Evolutionary conservation across 2,888 invertebrate genomes (phyloP).

Genomic region (Nemurella pictetii): DNA sequence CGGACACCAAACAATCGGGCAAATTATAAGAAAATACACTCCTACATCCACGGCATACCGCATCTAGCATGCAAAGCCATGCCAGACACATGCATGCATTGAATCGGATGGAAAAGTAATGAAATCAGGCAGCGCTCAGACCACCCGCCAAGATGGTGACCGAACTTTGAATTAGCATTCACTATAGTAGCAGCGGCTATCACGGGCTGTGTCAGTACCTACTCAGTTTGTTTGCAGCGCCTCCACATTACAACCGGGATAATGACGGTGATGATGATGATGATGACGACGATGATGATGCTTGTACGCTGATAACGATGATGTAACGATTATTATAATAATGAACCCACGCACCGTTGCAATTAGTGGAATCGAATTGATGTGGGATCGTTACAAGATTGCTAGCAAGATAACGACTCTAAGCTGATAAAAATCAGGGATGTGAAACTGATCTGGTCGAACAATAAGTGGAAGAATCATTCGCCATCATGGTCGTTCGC

Average conservation of each 20-base stretch:
- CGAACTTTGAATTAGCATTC: neutral
- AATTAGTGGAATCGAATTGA: slow-evolving; percentile 12
- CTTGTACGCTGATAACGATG: neutral
- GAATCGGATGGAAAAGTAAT: neutral
- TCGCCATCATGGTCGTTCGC: neutral
- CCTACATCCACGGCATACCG: neutral
- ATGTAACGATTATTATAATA: slow-evolving; percentile 3
- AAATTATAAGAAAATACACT: slow-evolving; percentile 27
- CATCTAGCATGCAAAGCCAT: neutral
- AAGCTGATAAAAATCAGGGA: neutral
- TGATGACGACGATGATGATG: neutral
- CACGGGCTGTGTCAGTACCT: neutral
- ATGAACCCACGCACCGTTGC: slow-evolving; percentile 3
- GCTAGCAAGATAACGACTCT: neutral
- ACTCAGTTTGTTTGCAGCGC: too few species aligned
- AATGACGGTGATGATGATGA: neutral
- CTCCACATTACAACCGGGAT: neutral
- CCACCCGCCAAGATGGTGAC: slow-evolving; percentile 6
- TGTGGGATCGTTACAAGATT: neutral
- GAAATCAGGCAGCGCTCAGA: neutral
- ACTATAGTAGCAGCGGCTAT: neutral
- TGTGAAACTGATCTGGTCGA: neutral
- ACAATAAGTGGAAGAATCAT: neutral
- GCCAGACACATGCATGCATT: neutral
- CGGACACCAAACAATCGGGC: slow-evolving; percentile 31